Percentiles rank a stretch among this genome's conserved stretches.
These are phyloP conservation scores for Herminia tarsipennalis DNA, from an alignment of 2,888 invertebrate species.

Conservation along the genomic window DNA sequence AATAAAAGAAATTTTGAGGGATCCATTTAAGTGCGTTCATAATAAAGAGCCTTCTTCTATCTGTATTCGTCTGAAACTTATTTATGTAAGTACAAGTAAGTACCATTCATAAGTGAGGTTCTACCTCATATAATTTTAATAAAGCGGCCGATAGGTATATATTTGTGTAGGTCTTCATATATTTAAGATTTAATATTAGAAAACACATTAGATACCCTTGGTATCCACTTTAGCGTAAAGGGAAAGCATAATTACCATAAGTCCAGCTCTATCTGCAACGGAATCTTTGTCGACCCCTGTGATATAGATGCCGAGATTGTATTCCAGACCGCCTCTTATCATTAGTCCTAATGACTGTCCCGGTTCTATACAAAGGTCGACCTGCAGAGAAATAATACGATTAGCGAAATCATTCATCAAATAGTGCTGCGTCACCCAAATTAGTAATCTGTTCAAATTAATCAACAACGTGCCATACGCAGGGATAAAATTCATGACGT, in stretches of 20 bases:
- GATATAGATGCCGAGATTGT: conserved; percentile 97
- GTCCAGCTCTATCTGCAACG: conserved; percentile 95
- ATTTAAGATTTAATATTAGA: neutral
- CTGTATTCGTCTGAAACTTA: no score
- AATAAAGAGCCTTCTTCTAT: no score
- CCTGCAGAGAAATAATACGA: conserved; percentile 76
- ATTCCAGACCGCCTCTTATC: conserved; percentile 98
- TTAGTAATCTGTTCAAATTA: conserved; percentile 3
- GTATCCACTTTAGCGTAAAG: neutral
- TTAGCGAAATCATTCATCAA: conserved; percentile 18
- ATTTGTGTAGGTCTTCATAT: no score
- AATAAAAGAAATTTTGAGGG: conserved; percentile 2
- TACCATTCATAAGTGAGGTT: no score
- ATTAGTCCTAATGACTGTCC: conserved; percentile 96
- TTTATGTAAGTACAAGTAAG: no score
- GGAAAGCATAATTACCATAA: conserved; percentile 87
- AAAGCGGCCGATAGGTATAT: no score
- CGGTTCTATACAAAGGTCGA: conserved; percentile 94
- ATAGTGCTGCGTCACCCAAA: conserved; percentile 10
- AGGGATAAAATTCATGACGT: conserved; percentile 13
- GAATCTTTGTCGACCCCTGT: conserved; percentile 98
- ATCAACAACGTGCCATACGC: conserved; percentile 12
- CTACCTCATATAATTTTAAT: no score
- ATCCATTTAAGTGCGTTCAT: no score
- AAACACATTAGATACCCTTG: neutral